Conservation (phyloP, 2,113 vertebrate genomes). For the Cyanoramphus novaezelandiae region DNA sequence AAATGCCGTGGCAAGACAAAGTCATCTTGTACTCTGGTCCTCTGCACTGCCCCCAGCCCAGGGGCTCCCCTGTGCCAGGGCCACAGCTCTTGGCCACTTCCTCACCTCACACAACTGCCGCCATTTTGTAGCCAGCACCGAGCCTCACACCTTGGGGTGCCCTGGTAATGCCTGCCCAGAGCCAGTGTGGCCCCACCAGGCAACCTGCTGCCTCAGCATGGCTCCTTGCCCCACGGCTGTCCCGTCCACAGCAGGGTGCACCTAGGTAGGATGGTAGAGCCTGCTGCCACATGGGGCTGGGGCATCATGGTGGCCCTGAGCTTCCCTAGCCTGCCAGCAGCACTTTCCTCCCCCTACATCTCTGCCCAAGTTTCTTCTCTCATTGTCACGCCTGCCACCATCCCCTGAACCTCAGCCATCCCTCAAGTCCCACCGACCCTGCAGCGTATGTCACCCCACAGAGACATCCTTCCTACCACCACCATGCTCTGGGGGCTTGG, state of each 20-base stretch:
- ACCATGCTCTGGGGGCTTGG: too few species aligned
- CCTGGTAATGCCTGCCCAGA: not conserved
- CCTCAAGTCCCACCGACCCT: too few species aligned
- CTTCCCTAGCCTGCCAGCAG: rapidly evolving
- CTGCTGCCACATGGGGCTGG: not conserved
- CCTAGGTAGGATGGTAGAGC: not conserved
- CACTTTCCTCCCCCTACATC: not conserved
- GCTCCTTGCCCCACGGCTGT: not conserved
- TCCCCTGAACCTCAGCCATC: not conserved
- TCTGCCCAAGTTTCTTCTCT: not conserved
- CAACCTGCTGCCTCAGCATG: rapidly evolving
- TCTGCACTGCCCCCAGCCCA: not conserved
- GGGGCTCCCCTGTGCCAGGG: not conserved
- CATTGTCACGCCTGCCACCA: not conserved
- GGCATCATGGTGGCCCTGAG: not conserved
- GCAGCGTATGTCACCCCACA: rapidly evolving
- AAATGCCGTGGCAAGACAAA: not conserved
- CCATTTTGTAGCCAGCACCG: not conserved
- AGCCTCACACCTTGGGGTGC: not conserved
- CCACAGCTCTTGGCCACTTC: not conserved
- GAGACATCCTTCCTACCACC: not conserved
- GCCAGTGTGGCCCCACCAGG: not conserved
- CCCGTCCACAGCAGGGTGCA: rapidly evolving
- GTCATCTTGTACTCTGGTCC: rapidly evolving
- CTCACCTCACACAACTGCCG: rapidly evolving